Conservation (phyloP, 2,888 invertebrate genomes). For the Melangyna quadrimaculata region DNA sequence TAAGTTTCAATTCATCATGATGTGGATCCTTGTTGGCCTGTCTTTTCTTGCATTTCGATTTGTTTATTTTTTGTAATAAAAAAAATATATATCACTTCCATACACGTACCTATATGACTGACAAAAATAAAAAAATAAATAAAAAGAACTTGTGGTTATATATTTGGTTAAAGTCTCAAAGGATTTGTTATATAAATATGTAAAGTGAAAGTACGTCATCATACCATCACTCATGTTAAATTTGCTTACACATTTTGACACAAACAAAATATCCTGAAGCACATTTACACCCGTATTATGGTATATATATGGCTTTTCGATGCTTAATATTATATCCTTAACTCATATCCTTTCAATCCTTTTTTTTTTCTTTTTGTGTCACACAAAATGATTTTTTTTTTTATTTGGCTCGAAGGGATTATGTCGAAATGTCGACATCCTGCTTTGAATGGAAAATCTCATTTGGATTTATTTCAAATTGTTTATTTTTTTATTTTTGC, state of each 20-base stretch:
- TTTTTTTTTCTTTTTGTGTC: slow-evolving; percentile 9
- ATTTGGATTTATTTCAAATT: background rate
- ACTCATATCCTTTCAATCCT: background rate
- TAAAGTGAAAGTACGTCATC: slow-evolving; percentile 23
- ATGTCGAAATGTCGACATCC: slow-evolving; percentile 9
- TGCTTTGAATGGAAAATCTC: slow-evolving; percentile 27
- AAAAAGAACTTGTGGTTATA: slow-evolving; percentile 4
- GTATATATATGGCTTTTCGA: slow-evolving; percentile 49
- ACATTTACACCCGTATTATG: too few relatives aligned
- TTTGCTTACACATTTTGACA: slow-evolving; percentile 20
- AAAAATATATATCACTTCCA: too few relatives aligned
- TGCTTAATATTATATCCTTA: slow-evolving; percentile 18
- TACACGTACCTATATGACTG: background rate
- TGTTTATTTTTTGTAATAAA: slow-evolving; percentile 1
- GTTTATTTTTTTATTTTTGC: slow-evolving; percentile 70
- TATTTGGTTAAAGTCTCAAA: slow-evolving; percentile 36
- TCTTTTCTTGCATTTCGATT: slow-evolving; percentile 21
- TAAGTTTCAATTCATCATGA: slow-evolving; percentile 74
- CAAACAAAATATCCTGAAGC: slow-evolving; percentile 27
- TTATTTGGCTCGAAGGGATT: slow-evolving; percentile 8
- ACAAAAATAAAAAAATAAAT: slow-evolving; percentile 32
- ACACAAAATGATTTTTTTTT: background rate
- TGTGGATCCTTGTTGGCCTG: background rate
- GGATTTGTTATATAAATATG: slow-evolving; percentile 40
- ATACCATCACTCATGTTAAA: background rate